Base-by-base conservation (phyloP, 2,888 invertebrate genomes). In the Acanthacorydalis orientalis region DNA sequence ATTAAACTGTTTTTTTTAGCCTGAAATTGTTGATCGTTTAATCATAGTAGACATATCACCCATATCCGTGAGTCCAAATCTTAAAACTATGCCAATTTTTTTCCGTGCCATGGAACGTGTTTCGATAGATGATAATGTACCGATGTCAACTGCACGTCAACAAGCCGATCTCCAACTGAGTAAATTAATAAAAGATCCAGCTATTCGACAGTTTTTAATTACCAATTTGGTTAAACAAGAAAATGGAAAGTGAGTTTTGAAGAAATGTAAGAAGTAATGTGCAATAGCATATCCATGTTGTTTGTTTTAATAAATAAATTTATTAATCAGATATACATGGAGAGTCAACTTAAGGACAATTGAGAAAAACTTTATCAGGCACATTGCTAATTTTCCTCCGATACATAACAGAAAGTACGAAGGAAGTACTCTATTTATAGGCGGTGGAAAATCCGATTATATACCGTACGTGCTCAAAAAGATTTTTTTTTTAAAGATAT, bases 341-440 rank as follows among this genome's bases (percentile, higher is more conserved):
- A 74, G 83, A 52, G 70, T 88, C 2, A 93, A 95, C 68, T 68
- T 93, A 46, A 71, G 79, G 47, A 75, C 78, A 3, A 64, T 96
- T 43, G 70, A 75, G 47, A 67, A 74, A 7, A 80, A 81, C 59
- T 80, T 87, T 54, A 60, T 69, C 15, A 62, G 70, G 1, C 68
- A 78, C 35, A 74, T 89, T 45, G 71, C 78, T 4, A 61, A 62
- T 23, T 86, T 88, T 64, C 84, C 86, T 0, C 56, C 70, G 15
- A 56, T 66, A 41, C 52, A 57, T 7, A 55, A 53, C 2, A 49
- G 51, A 65, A 59, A 54, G 51, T 83, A 74, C 57, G 60, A 66
- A 50, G 84, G 85, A 3, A 83, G 85, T 2, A 81, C 85, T 1
- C 62, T 90, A 7, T 95, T 96, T 63, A 68, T 96, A 49, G 87